A percentile compares a stretch with the other conserved stretches of the same genome.
phyloP scores from a whole-genome alignment of 1,140 invertebrate genomes.

The Drosophila orena region DNA sequence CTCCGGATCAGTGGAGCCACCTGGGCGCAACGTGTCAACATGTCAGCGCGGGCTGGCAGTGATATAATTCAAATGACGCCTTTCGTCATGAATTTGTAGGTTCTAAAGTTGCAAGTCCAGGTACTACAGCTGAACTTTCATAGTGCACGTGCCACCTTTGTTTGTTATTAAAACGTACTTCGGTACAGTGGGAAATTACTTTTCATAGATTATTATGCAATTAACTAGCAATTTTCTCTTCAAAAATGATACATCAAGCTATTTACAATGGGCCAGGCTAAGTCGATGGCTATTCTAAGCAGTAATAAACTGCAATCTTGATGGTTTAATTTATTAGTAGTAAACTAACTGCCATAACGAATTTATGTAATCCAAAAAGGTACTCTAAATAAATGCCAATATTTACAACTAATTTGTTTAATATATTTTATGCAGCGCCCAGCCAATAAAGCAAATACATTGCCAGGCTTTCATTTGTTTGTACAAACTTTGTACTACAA shows the following conservation, averaged over 20 bases:
- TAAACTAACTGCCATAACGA: no score
- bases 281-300: neutral
- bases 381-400: no score
- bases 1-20: constrained; percentile 6
- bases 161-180: constrained; percentile 1
- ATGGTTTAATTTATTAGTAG: no score
- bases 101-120: constrained; percentile 11
- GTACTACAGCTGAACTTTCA: constrained; percentile 8
- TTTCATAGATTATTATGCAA: neutral
- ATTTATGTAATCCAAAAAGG: no score
- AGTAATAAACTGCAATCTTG: no score
- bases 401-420: no score
- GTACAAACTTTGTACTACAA: neutral
- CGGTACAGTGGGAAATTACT: neutral
- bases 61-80: constrained; percentile 40
- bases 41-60: neutral
- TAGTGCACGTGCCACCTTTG: constrained; percentile 2
- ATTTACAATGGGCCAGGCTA: neutral
- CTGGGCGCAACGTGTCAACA: constrained; percentile 34
- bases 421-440: neutral
- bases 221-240: neutral
- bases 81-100: constrained; percentile 9
- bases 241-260: neutral
- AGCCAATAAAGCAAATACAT: neutral
- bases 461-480: neutral